phyloP scores from a whole-genome alignment of 1,140 invertebrate genomes.

The Macrostomum lignano region DNA sequence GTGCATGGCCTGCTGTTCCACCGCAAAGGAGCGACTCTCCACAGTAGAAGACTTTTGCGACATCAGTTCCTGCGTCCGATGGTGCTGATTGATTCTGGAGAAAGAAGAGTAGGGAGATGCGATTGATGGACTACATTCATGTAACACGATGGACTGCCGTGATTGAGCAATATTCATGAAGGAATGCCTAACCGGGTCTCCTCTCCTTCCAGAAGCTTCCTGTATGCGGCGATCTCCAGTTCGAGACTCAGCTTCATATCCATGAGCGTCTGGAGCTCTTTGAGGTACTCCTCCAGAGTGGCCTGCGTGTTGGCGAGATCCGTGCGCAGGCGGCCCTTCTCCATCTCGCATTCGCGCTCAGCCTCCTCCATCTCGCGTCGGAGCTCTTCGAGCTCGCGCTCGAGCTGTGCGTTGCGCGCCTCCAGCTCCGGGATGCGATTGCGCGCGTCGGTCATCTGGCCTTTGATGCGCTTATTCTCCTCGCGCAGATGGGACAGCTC shows the following conservation, averaged over 20 bases:
- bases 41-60: too few species aligned
- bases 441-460: constrained; percentile 24
- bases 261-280: constrained; percentile 25
- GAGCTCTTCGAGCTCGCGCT: constrained; percentile 27
- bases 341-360: constrained; percentile 7
- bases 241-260: constrained; percentile 25
- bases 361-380: constrained; percentile 25
- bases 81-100: too few species aligned
- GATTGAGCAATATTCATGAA: neutral
- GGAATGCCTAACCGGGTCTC: constrained; percentile 13
- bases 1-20: too few species aligned
- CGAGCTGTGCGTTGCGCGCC: constrained; percentile 29
- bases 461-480: constrained; percentile 27
- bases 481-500: constrained; percentile 29
- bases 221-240: constrained; percentile 23
- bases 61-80: too few species aligned
- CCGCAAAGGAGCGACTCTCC: too few species aligned
- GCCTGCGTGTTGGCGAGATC: constrained; percentile 19
- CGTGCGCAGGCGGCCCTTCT: constrained; percentile 10
- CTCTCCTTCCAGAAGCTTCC: constrained; percentile 21
- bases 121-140: too few species aligned
- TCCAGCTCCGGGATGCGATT: constrained; percentile 28
- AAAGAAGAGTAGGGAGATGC: too few species aligned
- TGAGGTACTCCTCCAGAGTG: constrained; percentile 23
- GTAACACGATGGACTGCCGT: too few species aligned